Evolutionary conservation across 2,888 invertebrate genomes (phyloP).

Genomic region (Rhogogaster chlorosoma): DNA sequence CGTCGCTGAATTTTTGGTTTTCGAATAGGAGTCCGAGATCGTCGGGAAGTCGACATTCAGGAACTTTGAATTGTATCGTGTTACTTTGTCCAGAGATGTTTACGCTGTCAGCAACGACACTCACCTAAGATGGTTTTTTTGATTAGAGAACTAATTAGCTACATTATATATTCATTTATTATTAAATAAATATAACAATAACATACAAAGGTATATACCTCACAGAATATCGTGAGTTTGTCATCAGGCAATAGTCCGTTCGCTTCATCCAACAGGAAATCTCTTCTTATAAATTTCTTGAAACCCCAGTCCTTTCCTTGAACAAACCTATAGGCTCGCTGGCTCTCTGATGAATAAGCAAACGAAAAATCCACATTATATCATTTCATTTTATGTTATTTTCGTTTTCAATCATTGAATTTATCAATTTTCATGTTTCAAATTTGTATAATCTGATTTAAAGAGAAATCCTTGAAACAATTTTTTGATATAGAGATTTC

Average conservation of each 20-base stretch:
- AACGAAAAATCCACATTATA: background rate
- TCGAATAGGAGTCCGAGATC: constrained; percentile 98
- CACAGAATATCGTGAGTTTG: constrained; percentile 99
- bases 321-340: constrained; percentile 98
- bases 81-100: constrained; percentile 99
- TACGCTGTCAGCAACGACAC: constrained; percentile 99
- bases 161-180: constrained; percentile 12
- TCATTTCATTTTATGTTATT: constrained; percentile 8
- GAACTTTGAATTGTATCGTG: constrained; percentile 98
- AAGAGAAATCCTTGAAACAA: background rate
- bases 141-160: constrained; percentile 55
- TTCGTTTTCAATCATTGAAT: background rate
- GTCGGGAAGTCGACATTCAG: constrained; percentile 95
- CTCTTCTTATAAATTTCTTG: constrained; percentile 99
- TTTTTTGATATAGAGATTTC: background rate
- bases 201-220: constrained; percentile 83
- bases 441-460: background rate
- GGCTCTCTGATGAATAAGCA: constrained; percentile 82
- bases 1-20: constrained; percentile 98
- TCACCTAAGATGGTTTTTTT: constrained; percentile 80
- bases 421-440: background rate
- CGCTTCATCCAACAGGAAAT: constrained; percentile 98
- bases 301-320: constrained; percentile 99
- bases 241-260: constrained; percentile 99
- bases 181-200: constrained; percentile 61